phyloP scores from a whole-genome alignment of 2,888 invertebrate genomes.

The Antheraea assamensis region DNA sequence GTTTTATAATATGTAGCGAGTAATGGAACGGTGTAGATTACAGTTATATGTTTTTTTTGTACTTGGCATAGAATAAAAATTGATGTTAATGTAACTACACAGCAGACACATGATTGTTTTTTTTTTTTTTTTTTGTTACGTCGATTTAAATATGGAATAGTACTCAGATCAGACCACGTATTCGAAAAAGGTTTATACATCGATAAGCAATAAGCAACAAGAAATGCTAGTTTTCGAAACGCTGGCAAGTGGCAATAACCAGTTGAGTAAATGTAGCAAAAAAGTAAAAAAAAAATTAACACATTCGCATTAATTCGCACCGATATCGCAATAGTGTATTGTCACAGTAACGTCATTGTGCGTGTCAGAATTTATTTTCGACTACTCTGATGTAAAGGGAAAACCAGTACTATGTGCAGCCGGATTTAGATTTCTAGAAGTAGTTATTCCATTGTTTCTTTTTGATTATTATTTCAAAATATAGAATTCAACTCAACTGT shows the following conservation, averaged over 20 bases:
- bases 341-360: not conserved
- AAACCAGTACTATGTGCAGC: not conserved
- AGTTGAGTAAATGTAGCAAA: not conserved
- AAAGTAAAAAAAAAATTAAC: not conserved
- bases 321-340: not conserved
- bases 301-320: slow-evolving; percentile 9
- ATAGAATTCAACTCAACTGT: not conserved
- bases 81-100: too few species aligned
- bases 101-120: too few species aligned
- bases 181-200: not conserved
- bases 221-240: not conserved
- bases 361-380: slow-evolving; percentile 2
- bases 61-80: too few species aligned
- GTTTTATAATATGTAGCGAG: too few species aligned
- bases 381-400: not conserved
- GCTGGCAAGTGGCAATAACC: not conserved
- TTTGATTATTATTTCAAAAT: not conserved
- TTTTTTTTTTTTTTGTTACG: too few species aligned
- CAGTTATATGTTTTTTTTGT: too few species aligned
- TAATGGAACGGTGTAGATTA: too few species aligned
- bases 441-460: not conserved
- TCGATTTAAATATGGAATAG: too few species aligned
- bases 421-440: not conserved
- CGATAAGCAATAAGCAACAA: not conserved
- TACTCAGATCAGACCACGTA: too few species aligned